phyloP scores from a whole-genome alignment of 1,140 invertebrate species.

The Caenorhabditis inopinata region DNA sequence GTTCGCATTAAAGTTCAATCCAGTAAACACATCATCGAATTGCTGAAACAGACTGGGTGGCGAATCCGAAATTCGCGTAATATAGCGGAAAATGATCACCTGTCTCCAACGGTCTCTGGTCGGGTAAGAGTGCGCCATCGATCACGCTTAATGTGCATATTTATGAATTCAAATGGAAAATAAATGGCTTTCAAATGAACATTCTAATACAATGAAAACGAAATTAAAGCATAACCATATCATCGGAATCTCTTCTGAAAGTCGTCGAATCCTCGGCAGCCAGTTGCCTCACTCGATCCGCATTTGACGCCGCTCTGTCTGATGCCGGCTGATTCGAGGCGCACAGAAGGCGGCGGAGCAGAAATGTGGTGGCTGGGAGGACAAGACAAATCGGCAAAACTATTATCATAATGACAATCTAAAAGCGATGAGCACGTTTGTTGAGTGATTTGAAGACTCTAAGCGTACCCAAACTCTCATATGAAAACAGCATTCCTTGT shows the following conservation, averaged over 20 bases:
- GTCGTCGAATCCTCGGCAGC: slow-evolving; percentile 6
- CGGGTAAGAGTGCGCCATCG: too few species aligned
- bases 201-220: neutral
- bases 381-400: slow-evolving; percentile 9
- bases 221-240: slow-evolving; percentile 18
- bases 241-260: slow-evolving; percentile 13
- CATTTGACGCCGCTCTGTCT: neutral
- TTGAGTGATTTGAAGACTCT: too few species aligned
- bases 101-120: neutral
- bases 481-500: slow-evolving; percentile 14
- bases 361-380: neutral
- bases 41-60: neutral
- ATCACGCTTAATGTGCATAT: too few species aligned
- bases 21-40: slow-evolving; percentile 17
- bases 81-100: too few species aligned
- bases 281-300: slow-evolving; percentile 1
- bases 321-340: neutral
- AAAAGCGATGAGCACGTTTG: too few species aligned
- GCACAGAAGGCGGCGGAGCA: neutral
- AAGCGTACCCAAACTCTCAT: slow-evolving; percentile 11
- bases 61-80: neutral
- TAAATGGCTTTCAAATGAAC: too few species aligned
- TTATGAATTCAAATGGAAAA: too few species aligned
- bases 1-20: slow-evolving; percentile 18
- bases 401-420: slow-evolving; percentile 26